phyloP scores from a whole-genome alignment of 2,113 vertebrate species.

The Cercocebus atys region DNA sequence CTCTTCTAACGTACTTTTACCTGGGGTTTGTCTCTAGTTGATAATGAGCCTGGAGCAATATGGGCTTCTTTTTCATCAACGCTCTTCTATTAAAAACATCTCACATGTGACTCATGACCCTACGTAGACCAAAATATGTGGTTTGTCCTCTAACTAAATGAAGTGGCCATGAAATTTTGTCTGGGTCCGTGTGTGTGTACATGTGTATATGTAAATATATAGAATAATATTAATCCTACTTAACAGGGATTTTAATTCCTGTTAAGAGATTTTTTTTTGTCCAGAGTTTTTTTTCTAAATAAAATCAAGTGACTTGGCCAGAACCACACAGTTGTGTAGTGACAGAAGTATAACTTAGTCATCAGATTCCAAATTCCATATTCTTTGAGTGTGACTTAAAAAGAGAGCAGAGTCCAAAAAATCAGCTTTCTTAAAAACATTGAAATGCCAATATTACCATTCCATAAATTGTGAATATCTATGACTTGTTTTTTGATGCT shows the following conservation, averaged over 20 bases:
- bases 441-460: neutral
- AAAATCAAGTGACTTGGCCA: neutral
- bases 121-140: neutral
- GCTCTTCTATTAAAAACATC: neutral
- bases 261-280: neutral
- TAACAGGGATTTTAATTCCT: neutral
- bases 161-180: neutral
- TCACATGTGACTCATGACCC: neutral
- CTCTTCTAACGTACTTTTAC: neutral
- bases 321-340: neutral
- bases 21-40: neutral
- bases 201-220: neutral
- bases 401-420: neutral
- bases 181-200: neutral
- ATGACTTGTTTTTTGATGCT: neutral
- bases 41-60: slow-evolving; percentile 19
- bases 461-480: neutral
- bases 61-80: neutral
- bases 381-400: neutral
- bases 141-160: slow-evolving; percentile 17
- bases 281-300: neutral
- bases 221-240: neutral
- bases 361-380: neutral
- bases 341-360: neutral
- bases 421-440: neutral